phyloP scores from a whole-genome alignment of 2,797 vertebrate genomes.

The Staurois parvus region DNA sequence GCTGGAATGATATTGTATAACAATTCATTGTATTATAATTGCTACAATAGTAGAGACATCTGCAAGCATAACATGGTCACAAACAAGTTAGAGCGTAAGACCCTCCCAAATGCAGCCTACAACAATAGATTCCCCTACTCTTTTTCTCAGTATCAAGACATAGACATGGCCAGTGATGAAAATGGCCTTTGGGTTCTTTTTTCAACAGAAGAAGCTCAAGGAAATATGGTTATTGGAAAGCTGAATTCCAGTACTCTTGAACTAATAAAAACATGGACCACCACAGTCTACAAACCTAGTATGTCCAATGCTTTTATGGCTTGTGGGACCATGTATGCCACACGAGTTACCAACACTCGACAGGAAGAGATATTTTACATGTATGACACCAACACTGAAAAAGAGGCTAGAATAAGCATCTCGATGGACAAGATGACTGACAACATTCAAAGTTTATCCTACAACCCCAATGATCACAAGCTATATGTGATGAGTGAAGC shows the following conservation, averaged over 20 bases:
- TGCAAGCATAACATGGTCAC: conserved; percentile 65
- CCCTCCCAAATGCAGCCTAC: conserved; percentile 61
- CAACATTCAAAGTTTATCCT: conserved; percentile 52
- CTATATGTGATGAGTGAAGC: conserved; percentile 68
- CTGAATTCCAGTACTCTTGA: conserved; percentile 61
- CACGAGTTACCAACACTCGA: conserved; percentile 51
- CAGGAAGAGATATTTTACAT: conserved; percentile 68
- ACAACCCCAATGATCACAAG: conserved; percentile 63
- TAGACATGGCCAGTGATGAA: conserved; percentile 81
- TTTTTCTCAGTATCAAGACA: conserved; percentile 69
- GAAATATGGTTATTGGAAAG: conserved; percentile 72
- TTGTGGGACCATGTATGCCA: conserved; percentile 67
- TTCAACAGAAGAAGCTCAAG: conserved; percentile 71
- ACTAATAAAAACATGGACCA: conserved; percentile 64
- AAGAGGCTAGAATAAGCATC: conserved; percentile 53
- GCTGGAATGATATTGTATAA: conserved; percentile 70
- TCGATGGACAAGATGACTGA: conserved; percentile 66
- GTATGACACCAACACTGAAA: conserved; percentile 49
- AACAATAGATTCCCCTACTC: conserved; percentile 75
- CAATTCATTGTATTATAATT: conserved; percentile 73
- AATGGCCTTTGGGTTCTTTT: conserved; percentile 56
- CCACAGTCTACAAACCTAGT: conserved; percentile 61
- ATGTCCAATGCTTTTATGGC: conserved; percentile 66
- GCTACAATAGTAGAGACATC: conserved; percentile 60
- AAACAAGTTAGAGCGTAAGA: conserved; percentile 18